Percentiles rank a stretch among this genome's conserved stretches.
Conservation (phyloP, 2,113 vertebrate species). For the Oryctolagus cuniculus region mOryCun1.1 NC_091443.1:74593501-74594000, state of each 20-base stretch:
- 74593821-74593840: conserved; percentile 97
- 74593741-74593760: conserved; percentile 40
- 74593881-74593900: conserved; percentile 95
- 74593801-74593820: conserved; percentile 96
- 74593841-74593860: conserved; percentile 95
- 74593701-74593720: conserved; percentile 38
- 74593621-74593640: background rate
- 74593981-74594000: conserved; percentile 13
- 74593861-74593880: conserved; percentile 98
- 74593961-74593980: background rate
- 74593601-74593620: background rate
- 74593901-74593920: conserved; percentile 99
- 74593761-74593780: conserved; percentile 65
- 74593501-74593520: background rate
- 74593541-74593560: background rate
- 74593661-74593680: conserved; percentile 10
- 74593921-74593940: conserved; percentile 93
- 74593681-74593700: background rate
- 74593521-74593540: background rate
- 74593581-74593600: background rate
- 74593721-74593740: conserved; percentile 35
- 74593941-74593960: background rate
- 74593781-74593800: conserved; percentile 98
- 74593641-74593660: background rate
- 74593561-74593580: background rate